Percentiles rank a stretch among this genome's conserved stretches.
phyloP scores from a whole-genome alignment of 2,888 invertebrate species.

The Pseudococcus viburni region DNA sequence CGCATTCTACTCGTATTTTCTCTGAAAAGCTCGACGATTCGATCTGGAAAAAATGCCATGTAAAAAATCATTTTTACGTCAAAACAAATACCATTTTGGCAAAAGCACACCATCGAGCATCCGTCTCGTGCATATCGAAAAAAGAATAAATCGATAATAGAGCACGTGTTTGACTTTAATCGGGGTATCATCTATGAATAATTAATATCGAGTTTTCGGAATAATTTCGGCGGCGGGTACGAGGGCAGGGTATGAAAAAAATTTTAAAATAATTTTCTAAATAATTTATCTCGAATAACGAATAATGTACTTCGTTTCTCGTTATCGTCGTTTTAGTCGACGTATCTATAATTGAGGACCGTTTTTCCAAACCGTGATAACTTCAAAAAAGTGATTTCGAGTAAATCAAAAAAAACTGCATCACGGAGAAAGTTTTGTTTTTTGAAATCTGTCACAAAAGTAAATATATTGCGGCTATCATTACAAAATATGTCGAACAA shows the following conservation, averaged over 20 bases:
- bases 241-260: not conserved
- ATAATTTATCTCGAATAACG: not conserved
- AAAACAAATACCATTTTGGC: not conserved
- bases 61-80: not conserved
- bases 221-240: not conserved
- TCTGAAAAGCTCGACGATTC: not conserved
- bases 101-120: too few relatives aligned
- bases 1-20: not conserved
- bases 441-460: too few relatives aligned
- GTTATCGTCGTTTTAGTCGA: not conserved
- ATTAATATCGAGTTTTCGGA: constrained; percentile 20
- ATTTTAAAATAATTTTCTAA: constrained; percentile 1
- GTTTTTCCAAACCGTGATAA: too few relatives aligned
- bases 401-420: too few relatives aligned
- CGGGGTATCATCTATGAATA: constrained; percentile 50
- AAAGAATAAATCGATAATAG: constrained; percentile 20
- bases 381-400: too few relatives aligned
- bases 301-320: not conserved
- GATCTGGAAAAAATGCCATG: not conserved
- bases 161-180: constrained; percentile 52
- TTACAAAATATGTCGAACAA: too few relatives aligned
- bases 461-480: too few relatives aligned
- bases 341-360: not conserved
- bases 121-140: not conserved
- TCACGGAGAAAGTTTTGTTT: too few relatives aligned